These are phyloP conservation scores for Herpailurus yagouaroundi DNA, from an alignment of 2,113 vertebrate genomes.

Conservation along the genomic window DNA sequence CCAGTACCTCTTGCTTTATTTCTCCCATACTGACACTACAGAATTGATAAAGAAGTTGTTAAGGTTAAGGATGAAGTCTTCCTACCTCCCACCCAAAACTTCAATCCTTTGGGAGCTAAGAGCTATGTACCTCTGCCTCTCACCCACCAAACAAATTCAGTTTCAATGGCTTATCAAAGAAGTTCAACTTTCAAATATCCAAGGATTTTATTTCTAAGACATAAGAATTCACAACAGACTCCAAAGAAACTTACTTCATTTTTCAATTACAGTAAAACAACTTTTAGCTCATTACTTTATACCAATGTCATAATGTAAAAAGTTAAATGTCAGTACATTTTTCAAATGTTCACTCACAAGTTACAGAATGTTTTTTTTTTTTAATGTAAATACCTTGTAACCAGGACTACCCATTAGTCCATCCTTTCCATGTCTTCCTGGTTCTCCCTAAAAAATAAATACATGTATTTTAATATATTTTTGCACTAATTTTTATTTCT, in stretches of 20 bases:
- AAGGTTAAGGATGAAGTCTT: neutral
- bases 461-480: slow-evolving; percentile 10
- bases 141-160: neutral
- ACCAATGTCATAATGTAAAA: neutral
- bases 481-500: neutral
- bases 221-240: neutral
- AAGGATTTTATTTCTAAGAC: neutral
- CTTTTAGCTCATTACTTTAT: neutral
- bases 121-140: neutral
- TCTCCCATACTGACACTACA: neutral
- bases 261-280: neutral
- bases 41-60: neutral
- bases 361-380: neutral
- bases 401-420: slow-evolving; percentile 91
- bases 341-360: neutral
- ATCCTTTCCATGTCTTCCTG: slow-evolving; percentile 92
- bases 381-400: slow-evolving; percentile 90
- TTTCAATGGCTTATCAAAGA: neutral
- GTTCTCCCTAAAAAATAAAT: slow-evolving; percentile 88
- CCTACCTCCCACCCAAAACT: neutral
- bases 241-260: neutral
- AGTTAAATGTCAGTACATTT: neutral
- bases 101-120: neutral
- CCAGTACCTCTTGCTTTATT: neutral
- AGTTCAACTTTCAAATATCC: neutral